These are phyloP conservation scores for Naso thynnoides DNA, from an alignment of 2,797 vertebrate species.

Conservation along the genomic window DNA sequence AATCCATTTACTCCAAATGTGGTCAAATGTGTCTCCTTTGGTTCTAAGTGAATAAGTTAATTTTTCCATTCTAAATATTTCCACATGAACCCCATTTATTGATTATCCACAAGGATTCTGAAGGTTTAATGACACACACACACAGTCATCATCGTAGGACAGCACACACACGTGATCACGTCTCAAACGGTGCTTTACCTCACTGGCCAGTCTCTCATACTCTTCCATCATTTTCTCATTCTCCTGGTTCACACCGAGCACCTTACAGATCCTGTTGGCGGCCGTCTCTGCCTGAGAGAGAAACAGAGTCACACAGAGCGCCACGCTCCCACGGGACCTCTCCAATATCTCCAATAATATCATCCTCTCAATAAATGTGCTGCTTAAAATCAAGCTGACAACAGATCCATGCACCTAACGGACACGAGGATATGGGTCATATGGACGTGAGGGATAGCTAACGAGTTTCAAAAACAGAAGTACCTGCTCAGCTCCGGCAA, in stretches of 20 bases:
- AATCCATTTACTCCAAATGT: no score
- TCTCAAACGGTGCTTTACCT: slow-evolving; percentile 86
- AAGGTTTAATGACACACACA: no score
- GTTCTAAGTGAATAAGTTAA: no score
- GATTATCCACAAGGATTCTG: no score
- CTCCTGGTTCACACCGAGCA: slow-evolving; percentile 98
- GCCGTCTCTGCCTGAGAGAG: slow-evolving; percentile 94
- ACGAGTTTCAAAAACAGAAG: slow-evolving; percentile 10
- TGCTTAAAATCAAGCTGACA: slow-evolving; percentile 1
- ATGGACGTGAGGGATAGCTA: background rate
- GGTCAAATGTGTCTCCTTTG: no score
- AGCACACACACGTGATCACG: no score
- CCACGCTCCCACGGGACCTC: slow-evolving; percentile 13
- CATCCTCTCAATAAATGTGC: slow-evolving; percentile 6
- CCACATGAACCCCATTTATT: no score
- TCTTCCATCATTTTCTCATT: slow-evolving; percentile 99
- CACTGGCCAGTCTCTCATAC: slow-evolving; percentile 97
- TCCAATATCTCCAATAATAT: slow-evolving; percentile 12
- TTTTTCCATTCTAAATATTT: no score
- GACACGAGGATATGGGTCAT: no score
- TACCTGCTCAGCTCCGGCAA: slow-evolving; percentile 99
- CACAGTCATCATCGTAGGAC: no score
- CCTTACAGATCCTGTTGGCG: slow-evolving; percentile 98
- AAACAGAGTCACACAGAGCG: slow-evolving; percentile 11
- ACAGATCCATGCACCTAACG: no score